Evolutionary conservation across 2,113 vertebrate species (phyloP).

Genomic region (Strix uralensis): DNA sequence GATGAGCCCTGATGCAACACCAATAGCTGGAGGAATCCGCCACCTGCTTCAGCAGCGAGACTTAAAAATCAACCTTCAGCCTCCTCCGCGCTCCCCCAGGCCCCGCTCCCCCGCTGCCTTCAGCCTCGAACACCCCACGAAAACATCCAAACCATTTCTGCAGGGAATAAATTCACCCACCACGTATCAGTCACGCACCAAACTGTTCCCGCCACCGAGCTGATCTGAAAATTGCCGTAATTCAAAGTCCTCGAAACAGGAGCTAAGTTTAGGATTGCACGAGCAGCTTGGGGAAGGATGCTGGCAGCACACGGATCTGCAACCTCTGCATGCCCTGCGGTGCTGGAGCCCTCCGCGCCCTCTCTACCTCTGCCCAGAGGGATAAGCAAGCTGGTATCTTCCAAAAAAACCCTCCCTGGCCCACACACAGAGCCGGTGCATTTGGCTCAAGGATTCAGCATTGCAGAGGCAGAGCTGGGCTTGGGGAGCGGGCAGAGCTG

Average conservation of each 20-base stretch:
- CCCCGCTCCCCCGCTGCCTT: not conserved
- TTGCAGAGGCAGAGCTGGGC: not conserved
- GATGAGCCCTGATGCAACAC: not conserved
- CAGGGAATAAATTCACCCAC: not conserved
- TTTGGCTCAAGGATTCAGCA: too few relatives aligned
- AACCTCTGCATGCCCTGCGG: accelerated
- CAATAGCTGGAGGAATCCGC: not conserved
- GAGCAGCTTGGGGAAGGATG: not conserved
- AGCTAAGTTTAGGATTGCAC: not conserved
- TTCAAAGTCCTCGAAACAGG: accelerated
- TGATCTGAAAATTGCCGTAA: accelerated
- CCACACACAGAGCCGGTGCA: accelerated
- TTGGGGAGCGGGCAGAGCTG: not conserved
- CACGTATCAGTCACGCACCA: accelerated
- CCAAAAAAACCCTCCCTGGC: not conserved
- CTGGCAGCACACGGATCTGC: not conserved
- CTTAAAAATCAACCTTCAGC: not conserved
- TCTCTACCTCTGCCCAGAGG: not conserved
- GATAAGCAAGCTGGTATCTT: not conserved
- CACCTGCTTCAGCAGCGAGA: not conserved
- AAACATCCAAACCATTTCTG: not conserved
- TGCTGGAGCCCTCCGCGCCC: not conserved
- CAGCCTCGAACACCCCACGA: not conserved
- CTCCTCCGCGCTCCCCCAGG: not conserved
- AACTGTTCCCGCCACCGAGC: accelerated